Conservation (phyloP, 2,888 invertebrate genomes). For the Allolobophora icterica region DNA sequence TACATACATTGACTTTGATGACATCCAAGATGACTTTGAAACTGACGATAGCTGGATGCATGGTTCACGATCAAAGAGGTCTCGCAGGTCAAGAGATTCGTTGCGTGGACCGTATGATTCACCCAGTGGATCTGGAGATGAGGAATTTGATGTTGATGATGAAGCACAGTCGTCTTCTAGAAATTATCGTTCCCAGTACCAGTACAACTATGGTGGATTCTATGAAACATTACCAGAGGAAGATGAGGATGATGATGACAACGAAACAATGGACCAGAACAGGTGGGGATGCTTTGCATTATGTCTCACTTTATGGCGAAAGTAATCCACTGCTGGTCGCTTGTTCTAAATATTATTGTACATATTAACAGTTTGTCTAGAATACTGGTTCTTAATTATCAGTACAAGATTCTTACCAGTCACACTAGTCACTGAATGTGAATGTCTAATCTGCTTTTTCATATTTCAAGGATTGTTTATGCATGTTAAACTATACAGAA, state of each 20-base stretch:
- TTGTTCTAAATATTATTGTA: neutral
- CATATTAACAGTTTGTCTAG: neutral
- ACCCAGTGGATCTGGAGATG: slow-evolving; percentile 27
- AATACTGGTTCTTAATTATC: neutral
- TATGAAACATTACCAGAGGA: slow-evolving; percentile 2
- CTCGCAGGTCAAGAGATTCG: slow-evolving; percentile 7
- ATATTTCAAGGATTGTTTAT: neutral
- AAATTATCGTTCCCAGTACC: slow-evolving; percentile 14
- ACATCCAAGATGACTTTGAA: slow-evolving; percentile 19
- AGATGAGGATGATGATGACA: slow-evolving; percentile 31
- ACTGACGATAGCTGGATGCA: slow-evolving; percentile 14
- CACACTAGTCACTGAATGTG: neutral
- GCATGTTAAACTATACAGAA: neutral
- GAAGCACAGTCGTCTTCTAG: slow-evolving; percentile 1
- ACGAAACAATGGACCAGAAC: neutral
- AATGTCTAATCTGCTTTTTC: neutral
- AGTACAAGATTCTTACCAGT: neutral
- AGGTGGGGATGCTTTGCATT: neutral
- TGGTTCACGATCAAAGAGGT: neutral
- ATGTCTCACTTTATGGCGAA: neutral
- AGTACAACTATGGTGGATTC: slow-evolving; percentile 15
- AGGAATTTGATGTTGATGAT: slow-evolving; percentile 6
- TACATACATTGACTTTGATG: slow-evolving; percentile 24
- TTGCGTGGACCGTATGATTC: slow-evolving; percentile 5
- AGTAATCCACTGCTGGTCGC: neutral